Conservation (phyloP, 2,113 vertebrate genomes). For the Polypterus bichir region DNA sequence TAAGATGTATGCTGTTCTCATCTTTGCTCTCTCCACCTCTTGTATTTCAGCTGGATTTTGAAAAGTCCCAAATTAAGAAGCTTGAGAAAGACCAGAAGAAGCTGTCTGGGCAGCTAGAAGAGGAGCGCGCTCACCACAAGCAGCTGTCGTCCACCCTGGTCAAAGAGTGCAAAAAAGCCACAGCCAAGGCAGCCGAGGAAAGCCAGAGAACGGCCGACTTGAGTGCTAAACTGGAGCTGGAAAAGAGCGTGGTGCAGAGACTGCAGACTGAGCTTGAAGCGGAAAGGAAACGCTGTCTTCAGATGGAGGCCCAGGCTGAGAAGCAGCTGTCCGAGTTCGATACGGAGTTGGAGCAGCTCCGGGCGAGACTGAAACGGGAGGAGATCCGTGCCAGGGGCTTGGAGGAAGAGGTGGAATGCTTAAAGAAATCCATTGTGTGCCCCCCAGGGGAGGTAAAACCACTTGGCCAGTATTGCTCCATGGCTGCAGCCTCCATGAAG, state of each 20-base stretch:
- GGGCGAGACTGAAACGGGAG: conserved; percentile 65
- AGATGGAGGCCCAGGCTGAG: conserved; percentile 72
- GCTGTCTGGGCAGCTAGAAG: conserved; percentile 71
- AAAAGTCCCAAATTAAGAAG: conserved; percentile 77
- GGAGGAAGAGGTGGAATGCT: conserved; percentile 63
- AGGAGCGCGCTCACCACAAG: conserved; percentile 78
- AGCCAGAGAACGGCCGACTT: conserved; percentile 70
- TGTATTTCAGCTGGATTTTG: conserved; percentile 75
- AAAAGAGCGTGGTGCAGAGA: conserved; percentile 54
- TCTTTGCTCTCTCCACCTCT: neutral
- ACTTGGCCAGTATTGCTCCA: conserved; percentile 15
- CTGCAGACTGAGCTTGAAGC: conserved; percentile 61
- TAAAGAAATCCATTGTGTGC: conserved; percentile 51
- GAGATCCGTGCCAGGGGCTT: conserved; percentile 68
- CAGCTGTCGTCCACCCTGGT: conserved; percentile 79
- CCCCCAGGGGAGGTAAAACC: no score
- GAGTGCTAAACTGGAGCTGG: conserved; percentile 64
- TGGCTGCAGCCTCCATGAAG: conserved; percentile 2
- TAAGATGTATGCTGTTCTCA: no score
- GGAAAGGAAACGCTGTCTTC: conserved; percentile 54
- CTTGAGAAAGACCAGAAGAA: conserved; percentile 82
- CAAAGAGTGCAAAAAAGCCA: conserved; percentile 86
- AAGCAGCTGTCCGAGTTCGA: conserved; percentile 77
- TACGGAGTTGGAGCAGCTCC: conserved; percentile 70
- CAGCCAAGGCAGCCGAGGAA: conserved; percentile 73